Conservation (phyloP, 2,797 vertebrate species). For the Nasua narica region DNA sequence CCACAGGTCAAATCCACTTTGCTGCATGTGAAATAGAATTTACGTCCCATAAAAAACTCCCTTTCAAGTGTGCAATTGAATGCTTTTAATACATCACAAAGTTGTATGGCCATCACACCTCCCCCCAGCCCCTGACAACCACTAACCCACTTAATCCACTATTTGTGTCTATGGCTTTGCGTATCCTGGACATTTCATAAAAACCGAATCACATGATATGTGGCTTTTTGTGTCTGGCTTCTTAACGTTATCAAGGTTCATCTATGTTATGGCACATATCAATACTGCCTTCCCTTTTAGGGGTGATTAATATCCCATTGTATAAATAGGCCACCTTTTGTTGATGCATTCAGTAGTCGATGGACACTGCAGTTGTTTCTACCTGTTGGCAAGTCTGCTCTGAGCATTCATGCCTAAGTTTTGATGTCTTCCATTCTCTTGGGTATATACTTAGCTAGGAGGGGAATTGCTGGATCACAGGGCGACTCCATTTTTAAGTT, state of each 20-base stretch:
- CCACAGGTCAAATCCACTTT: not conserved
- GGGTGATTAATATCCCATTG: not conserved
- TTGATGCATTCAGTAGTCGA: not conserved
- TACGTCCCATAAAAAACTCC: not conserved
- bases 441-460: not conserved
- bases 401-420: not conserved
- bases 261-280: not conserved
- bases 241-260: not conserved
- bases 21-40: not conserved
- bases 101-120: not conserved
- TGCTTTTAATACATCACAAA: not conserved
- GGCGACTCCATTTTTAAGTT: not conserved
- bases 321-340: not conserved
- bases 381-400: not conserved
- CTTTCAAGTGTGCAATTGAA: not conserved
- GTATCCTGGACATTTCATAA: not conserved
- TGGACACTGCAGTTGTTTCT: not conserved
- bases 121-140: not conserved
- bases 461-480: not conserved
- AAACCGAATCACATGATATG: not conserved
- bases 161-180: not conserved
- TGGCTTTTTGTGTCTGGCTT: not conserved
- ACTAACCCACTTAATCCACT: not conserved
- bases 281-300: not conserved
- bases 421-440: not conserved